Conservation (phyloP, 2,113 vertebrate species). For the Apteryx mantelli region DNA sequence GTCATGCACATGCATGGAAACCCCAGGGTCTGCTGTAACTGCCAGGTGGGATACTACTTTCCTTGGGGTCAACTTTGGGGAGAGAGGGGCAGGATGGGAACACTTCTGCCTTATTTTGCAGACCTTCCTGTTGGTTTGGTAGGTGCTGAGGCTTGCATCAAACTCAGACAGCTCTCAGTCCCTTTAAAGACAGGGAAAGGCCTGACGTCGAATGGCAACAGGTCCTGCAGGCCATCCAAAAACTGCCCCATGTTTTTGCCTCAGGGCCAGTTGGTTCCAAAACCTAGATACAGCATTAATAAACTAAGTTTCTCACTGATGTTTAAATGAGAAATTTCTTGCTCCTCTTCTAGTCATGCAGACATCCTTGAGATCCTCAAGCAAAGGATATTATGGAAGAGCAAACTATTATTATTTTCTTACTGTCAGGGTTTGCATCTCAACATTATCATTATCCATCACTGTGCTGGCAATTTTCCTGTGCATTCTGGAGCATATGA, state of each 20-base stretch:
- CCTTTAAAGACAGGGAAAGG: neutral
- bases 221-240: neutral
- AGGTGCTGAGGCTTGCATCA: neutral
- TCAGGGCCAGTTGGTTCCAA: neutral
- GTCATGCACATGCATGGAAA: rapidly evolving
- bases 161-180: neutral
- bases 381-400: neutral
- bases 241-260: neutral
- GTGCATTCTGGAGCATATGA: conserved; percentile 58
- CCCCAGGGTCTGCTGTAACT: neutral
- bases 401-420: conserved; percentile 38
- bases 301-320: neutral
- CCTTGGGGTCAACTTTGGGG: neutral
- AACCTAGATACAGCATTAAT: neutral
- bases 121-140: neutral
- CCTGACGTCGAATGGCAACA: neutral
- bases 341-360: neutral
- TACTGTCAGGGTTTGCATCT: conserved; percentile 42
- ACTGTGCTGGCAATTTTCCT: conserved; percentile 2
- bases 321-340: neutral
- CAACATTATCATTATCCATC: conserved; percentile 50
- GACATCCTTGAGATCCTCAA: neutral
- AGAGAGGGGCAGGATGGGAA: neutral
- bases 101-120: neutral
- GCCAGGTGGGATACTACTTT: neutral